Base-by-base conservation (phyloP, 2,113 vertebrate genomes). In the Lepidothrix coronata region DNA sequence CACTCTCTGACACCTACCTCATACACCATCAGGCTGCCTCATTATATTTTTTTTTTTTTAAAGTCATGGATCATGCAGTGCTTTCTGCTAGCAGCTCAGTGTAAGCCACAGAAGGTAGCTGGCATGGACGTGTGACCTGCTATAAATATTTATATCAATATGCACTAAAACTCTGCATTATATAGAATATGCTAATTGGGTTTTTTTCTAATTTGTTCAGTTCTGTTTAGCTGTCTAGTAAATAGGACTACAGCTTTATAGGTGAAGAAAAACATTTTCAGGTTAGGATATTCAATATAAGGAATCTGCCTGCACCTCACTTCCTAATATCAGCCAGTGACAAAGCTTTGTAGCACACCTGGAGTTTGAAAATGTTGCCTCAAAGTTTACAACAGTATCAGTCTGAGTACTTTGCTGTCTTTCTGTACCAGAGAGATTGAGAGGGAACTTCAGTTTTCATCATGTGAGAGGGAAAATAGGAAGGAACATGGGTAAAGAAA, bases 341-440 rank as follows among this genome's bases (percentile, higher is more conserved):
- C 11, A n/a, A 49, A 65, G 33, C 15, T 66, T 70, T 17, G 3
- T 55, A 43, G 52, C n/a, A 41, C 22, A 44, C 37, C 41, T 55
- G 43, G 1, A 43, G 28, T 23, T 82, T 82, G 44, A 85, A 95
- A 88, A 79, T 39, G 12, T 51, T 73, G 24, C 46, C 51, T 89
- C 21, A 52, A 44, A 23, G 23, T 95, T 96, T 92, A 85, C 58
- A 91, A 27, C 44, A 84, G 46, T 51, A 58, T 78, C 55, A 85
- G 67, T 74, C 70, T 82, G 88, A 97, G 76, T 82, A 71, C 75
- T 95, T 92, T 87, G 68, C 74, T 94, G 95, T 92, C 81, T 91
- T 31, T 85, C 49, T 79, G 8, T 66, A 19, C 24, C 17, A 80
- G 71, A 31, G 48, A 63, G 35, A 44, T 37, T 49, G 31, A 77